Evolutionary conservation across 2,797 vertebrate species (phyloP).

Genomic region (Picus viridis): DNA sequence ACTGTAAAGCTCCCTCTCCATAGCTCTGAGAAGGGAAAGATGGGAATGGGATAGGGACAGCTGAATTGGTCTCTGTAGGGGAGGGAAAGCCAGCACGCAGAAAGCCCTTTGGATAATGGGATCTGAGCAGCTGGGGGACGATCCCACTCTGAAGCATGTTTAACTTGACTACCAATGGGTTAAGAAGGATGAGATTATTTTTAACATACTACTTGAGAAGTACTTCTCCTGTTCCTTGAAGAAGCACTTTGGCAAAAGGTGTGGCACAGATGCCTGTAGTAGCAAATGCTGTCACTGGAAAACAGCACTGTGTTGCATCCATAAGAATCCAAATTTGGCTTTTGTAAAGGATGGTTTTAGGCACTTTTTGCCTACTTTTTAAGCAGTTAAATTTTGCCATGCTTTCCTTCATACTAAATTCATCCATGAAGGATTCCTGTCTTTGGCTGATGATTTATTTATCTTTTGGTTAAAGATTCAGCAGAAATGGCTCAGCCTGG

Average conservation of each 20-base stretch:
- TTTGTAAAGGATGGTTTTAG: neutral
- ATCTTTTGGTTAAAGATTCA: constrained; percentile 34
- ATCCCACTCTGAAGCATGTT: neutral
- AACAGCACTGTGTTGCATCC: neutral
- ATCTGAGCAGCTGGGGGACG: neutral
- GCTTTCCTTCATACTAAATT: neutral
- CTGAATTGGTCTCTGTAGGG: neutral
- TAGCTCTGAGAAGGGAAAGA: neutral
- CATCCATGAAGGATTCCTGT: neutral
- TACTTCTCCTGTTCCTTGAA: neutral
- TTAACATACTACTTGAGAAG: neutral
- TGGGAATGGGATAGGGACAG: neutral
- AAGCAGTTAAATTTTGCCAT: neutral
- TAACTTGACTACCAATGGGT: neutral
- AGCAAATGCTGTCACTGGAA: neutral
- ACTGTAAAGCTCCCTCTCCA: neutral
- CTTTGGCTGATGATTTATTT: neutral
- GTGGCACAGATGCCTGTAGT: neutral
- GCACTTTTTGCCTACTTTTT: neutral
- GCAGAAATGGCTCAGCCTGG: neutral
- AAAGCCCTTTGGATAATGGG: neutral
- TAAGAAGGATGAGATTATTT: neutral
- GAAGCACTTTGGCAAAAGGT: neutral
- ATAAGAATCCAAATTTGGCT: neutral
- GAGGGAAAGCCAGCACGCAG: neutral